Evolutionary conservation across 2,113 vertebrate species (phyloP), one percentile per base, ranked within the genome.

Genomic region (Calidris pygmaea): DNA sequence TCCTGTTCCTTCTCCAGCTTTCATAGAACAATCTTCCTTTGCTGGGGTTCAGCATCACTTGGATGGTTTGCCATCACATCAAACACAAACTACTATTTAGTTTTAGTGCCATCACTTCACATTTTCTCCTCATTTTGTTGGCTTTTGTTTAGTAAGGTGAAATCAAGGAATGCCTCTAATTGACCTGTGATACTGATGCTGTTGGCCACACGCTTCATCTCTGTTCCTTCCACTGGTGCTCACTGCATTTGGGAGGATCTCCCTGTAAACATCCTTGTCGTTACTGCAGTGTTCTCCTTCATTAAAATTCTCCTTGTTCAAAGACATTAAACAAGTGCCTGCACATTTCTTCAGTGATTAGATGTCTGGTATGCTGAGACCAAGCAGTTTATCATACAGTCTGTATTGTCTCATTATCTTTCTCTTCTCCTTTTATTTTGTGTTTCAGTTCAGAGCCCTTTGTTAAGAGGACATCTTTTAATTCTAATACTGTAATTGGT

Each of bases 301-400:
- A 82, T 93, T 91, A 79, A 72, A 71, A 78, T 93, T 96, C 70
- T 72, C 82, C 84, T 91, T 87, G 56, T 91, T 78, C 90, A 79
- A 75, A 93, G 70, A 52, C 45, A 55, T 85, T 80, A 80, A 85
- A 48, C 26, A 26, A 12, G 34, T 93, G 43, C 52, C 37, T 91
- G n/a, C n/a, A 67, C 13, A 55, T 92, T 81, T 58, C 41, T 62
- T 93, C 41, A 62, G 41, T 93, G 67, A 80, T 86, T 84, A 91
- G 68, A 35, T 77, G 34, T 84, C 37, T 91, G 14, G 10, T 85
- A 60, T 91, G 62, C 58, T 65, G 39, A 76, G 30, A 85, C 27
- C 43, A 60, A 68, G 27, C 39, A 93, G 66, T 94, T 94, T 85
- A 56, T 94, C 71, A 35, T 48, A 30, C 43, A 60, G 32, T 89